Evolutionary conservation across 2,113 vertebrate genomes (phyloP), one percentile per base, ranked within the genome.

Genomic region (Neolamprologus tretocephalus): DNA sequence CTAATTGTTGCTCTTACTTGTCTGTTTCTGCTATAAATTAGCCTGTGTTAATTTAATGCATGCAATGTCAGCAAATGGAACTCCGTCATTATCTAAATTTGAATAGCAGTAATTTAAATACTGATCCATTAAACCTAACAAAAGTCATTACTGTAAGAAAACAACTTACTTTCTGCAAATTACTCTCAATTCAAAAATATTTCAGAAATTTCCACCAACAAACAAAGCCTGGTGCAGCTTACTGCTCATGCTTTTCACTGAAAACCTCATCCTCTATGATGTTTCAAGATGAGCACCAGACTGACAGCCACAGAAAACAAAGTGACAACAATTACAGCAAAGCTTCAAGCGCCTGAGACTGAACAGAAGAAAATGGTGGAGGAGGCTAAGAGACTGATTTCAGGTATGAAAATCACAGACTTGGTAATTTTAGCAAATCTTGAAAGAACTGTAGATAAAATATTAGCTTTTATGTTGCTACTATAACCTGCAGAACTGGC

Each of bases 221-320:
- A 78, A 78, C 26, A 78, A 51, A 78, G 73, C 26, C 26, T 51
- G 73, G 16, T 51, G 45, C 26, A 51, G 4, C 26, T 78, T 33
- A 33, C 26, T 51, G 26, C 26, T 33, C 26, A n/a, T 7, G 16
- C 23, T 49, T 75, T 75, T 75, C 42, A 75, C 71, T 47, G 26
- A 78, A 78, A 80, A 82, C 14, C 51, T 86, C 66, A 33, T 35
- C 23, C 23, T 66, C 57, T 79, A 14, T 86, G 82, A 35, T 84
- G 37, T 92, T 89, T 89, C 66, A 88, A 81, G 78, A 84, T 37
- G 82, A 83, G 57, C 51, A 42, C 6, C 81, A 84, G 57, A 88
- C 51, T 93, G 87, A 85, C 91, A 89, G 45, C 16, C 23, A 7
- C 26, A 49, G 78, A 86, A 89, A 91, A 91, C 54, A 84, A 84